phyloP scores from a whole-genome alignment of 2,888 invertebrate genomes.

The Cryptocephalus moraei region DNA sequence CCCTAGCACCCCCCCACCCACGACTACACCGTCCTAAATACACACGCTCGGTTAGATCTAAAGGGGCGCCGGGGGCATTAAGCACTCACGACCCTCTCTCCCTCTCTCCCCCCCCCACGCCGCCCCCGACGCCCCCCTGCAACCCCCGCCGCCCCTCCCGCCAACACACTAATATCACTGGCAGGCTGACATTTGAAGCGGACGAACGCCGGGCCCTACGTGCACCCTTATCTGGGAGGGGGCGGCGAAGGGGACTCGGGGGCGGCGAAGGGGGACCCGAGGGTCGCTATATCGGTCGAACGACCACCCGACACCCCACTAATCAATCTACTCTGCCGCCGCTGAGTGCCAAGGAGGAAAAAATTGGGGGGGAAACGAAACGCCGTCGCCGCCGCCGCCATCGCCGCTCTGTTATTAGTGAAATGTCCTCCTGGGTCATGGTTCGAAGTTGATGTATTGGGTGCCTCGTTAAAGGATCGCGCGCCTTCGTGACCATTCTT shows the following conservation, averaged over 20 bases:
- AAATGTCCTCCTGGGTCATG: no score
- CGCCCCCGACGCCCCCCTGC: no score
- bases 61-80: slow-evolving; percentile 4
- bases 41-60: slow-evolving; percentile 12
- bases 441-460: no score
- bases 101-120: no score
- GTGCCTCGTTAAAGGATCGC: no score
- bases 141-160: slow-evolving; percentile 2
- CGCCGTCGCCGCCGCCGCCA: no score
- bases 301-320: slow-evolving; percentile 32
- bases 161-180: slow-evolving; percentile 18
- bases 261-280: not conserved
- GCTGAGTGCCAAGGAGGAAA: slow-evolving; percentile 4
- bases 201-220: slow-evolving; percentile 15
- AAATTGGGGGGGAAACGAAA: not conserved
- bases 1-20: slow-evolving; percentile 18
- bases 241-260: not conserved
- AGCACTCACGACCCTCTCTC: no score
- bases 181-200: slow-evolving; percentile 21
- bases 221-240: slow-evolving; percentile 11
- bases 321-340: slow-evolving; percentile 33
- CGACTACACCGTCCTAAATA: slow-evolving; percentile 19
- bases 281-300: slow-evolving; percentile 13
- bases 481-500: no score
- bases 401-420: no score